Conservation (phyloP, 2,888 invertebrate species). For the Cephalotes varians region DNA sequence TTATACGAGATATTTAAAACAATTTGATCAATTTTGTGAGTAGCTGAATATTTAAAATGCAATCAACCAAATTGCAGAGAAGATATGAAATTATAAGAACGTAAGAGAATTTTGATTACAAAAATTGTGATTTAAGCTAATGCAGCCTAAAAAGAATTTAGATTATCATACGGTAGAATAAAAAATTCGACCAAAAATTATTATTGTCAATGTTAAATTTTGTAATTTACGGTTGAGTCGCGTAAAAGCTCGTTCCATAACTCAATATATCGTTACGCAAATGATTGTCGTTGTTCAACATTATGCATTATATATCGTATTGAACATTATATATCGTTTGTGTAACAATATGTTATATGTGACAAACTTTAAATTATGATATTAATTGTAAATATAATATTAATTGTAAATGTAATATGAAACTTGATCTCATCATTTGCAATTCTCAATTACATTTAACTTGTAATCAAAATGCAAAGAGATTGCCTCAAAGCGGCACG, state of each 20-base stretch:
- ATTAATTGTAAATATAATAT: too few relatives aligned
- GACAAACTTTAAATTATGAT: slow-evolving; percentile 52
- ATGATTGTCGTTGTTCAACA: slow-evolving; percentile 36
- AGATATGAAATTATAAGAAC: background rate
- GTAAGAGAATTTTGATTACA: background rate
- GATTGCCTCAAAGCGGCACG: slow-evolving; percentile 27
- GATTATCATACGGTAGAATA: too few relatives aligned
- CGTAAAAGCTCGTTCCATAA: slow-evolving; percentile 34
- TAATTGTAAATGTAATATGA: slow-evolving; percentile 44
- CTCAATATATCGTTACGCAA: slow-evolving; percentile 37
- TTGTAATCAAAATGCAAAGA: slow-evolving; percentile 50
- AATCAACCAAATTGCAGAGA: background rate
- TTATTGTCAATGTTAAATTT: slow-evolving; percentile 15
- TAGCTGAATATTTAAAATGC: background rate
- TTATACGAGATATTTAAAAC: background rate
- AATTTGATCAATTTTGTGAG: background rate
- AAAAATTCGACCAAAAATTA: background rate
- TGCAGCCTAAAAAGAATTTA: background rate
- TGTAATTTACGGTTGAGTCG: background rate
- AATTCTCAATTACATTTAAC: slow-evolving; percentile 43
- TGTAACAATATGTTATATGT: background rate
- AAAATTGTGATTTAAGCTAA: background rate
- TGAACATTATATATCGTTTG: too few relatives aligned
- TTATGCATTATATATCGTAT: slow-evolving; percentile 40
- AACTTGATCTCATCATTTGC: slow-evolving; percentile 54